Conservation (phyloP, 92 coral and sea anemone genomes). For the Zoanthus sociatus region DNA sequence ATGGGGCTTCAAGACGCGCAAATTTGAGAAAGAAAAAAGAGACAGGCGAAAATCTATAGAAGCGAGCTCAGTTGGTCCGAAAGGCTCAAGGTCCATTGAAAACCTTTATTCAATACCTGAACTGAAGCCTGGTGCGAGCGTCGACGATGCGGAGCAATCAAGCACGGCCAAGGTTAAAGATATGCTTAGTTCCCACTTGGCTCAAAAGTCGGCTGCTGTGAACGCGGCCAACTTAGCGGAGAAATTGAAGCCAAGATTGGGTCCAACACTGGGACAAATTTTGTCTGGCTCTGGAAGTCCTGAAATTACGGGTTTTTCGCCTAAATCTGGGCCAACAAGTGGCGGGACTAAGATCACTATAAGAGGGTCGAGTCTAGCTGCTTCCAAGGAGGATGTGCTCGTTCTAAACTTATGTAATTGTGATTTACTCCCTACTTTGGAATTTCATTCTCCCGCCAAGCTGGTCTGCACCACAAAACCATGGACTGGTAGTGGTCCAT, state of each 20-base stretch:
- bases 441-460: slow-evolving; percentile 96
- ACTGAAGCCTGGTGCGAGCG: background rate
- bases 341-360: slow-evolving; percentile 92
- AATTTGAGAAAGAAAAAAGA: slow-evolving; percentile 61
- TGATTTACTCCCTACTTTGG: slow-evolving; percentile 73
- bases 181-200: slow-evolving; percentile 38
- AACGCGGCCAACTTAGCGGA: slow-evolving; percentile 28
- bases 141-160: background rate
- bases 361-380: slow-evolving; percentile 89
- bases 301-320: slow-evolving; percentile 95
- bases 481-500: slow-evolving; percentile 94
- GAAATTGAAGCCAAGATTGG: slow-evolving; percentile 75
- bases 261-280: slow-evolving; percentile 92
- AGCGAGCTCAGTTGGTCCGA: slow-evolving; percentile 74
- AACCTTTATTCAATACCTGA: slow-evolving; percentile 73
- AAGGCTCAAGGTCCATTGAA: slow-evolving; percentile 87
- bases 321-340: slow-evolving; percentile 86
- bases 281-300: slow-evolving; percentile 86
- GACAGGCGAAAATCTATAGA: slow-evolving; percentile 87
- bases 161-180: slow-evolving; percentile 55
- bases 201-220: slow-evolving; percentile 18
- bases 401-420: slow-evolving; percentile 81
- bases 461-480: slow-evolving; percentile 82
- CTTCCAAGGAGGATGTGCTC: slow-evolving; percentile 73
- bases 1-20: slow-evolving; percentile 45